Conservation (phyloP, 1,140 invertebrate genomes). For the Globodera rostochiensis region DNA sequence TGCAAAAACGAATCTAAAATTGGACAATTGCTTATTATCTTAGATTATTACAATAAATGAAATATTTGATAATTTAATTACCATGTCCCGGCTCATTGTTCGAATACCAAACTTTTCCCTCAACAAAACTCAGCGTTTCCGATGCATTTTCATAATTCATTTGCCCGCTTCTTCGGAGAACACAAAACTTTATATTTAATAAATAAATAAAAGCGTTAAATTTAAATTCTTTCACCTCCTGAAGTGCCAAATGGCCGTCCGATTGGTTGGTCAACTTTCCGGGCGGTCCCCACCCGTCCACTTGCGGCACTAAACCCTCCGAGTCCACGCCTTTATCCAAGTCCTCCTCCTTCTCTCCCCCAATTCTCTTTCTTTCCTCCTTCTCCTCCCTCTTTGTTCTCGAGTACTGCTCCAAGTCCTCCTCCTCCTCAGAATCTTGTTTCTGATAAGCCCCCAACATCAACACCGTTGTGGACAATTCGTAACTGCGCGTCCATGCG, state of each 20-base stretch:
- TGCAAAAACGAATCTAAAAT: slow-evolving; percentile 14
- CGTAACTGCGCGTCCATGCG: slow-evolving; percentile 18
- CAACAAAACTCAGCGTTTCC: slow-evolving; percentile 3
- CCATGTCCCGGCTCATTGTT: slow-evolving; percentile 30
- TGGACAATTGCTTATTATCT: not conserved
- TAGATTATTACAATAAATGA: not conserved
- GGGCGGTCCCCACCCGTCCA: slow-evolving; percentile 14
- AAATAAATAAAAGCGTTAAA: not conserved
- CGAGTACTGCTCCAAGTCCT: not conserved
- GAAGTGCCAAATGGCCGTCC: slow-evolving; percentile 30
- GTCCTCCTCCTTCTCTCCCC: too few species aligned
- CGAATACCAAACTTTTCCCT: slow-evolving; percentile 33
- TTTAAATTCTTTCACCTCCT: slow-evolving; percentile 29
- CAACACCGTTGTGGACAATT: not conserved
- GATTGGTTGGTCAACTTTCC: not conserved
- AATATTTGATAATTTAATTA: slow-evolving; percentile 16
- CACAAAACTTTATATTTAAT: slow-evolving; percentile 30
- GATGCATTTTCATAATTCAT: slow-evolving; percentile 23
- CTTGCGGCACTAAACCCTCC: not conserved
- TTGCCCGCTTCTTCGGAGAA: slow-evolving; percentile 8
- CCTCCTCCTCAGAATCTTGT: not conserved
- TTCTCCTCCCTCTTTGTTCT: too few species aligned
- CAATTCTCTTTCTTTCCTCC: too few species aligned
- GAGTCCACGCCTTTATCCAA: not conserved
- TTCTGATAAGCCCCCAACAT: too few species aligned